Percentiles rank a stretch among this genome's conserved stretches.
phyloP scores from a whole-genome alignment of 37 sponge, comb jelly and placozoan genomes.

The Spongilla lacustris region DNA sequence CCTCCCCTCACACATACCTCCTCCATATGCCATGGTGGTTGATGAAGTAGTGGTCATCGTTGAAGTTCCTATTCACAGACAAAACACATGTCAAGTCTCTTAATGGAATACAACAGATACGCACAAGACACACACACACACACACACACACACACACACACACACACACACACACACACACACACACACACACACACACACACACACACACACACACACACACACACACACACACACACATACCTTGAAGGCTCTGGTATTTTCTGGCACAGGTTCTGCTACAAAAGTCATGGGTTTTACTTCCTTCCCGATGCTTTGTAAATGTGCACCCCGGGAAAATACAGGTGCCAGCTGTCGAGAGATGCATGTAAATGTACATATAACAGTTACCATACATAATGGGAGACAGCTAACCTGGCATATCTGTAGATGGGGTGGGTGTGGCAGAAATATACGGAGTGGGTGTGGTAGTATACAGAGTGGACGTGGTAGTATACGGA shows the following conservation, averaged over 20 bases:
- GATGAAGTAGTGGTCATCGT: no score
- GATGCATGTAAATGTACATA: not conserved
- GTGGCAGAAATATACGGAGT: no score
- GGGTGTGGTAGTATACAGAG: no score
- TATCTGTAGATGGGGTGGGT: no score
- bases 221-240: slow-evolving; percentile 27
- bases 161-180: slow-evolving; percentile 5
- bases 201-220: slow-evolving; percentile 34
- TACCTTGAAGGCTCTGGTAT: not conserved
- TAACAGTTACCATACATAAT: not conserved
- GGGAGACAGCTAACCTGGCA: no score
- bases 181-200: slow-evolving; percentile 18
- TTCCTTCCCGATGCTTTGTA: slow-evolving; percentile 22
- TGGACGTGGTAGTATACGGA: no score
- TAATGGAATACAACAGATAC: no score
- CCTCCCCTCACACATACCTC: no score
- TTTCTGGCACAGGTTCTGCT: slow-evolving; percentile 41
- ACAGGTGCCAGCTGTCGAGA: not conserved
- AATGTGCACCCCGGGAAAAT: slow-evolving; percentile 38
- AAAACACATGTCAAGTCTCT: no score
- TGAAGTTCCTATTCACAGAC: no score
- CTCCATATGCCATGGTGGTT: no score
- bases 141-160: slow-evolving; percentile 2
- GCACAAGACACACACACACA: not conserved
- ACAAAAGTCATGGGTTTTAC: slow-evolving; percentile 43